Evolutionary conservation across 2,797 vertebrate species (phyloP).

Genomic region (Trematomus bernacchii): DNA sequence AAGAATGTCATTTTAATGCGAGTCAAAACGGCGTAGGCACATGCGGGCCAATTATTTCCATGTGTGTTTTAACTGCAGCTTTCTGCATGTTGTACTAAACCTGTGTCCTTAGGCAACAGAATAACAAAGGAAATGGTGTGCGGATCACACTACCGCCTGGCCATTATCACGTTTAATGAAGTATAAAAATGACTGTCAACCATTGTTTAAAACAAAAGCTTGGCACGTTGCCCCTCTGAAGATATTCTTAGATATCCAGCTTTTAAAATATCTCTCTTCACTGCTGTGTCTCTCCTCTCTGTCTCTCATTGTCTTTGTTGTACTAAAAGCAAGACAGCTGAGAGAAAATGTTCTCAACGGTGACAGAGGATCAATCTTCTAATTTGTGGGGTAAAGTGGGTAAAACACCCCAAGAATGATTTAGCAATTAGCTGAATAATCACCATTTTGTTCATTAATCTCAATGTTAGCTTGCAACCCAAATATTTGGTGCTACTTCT

Average conservation of each 20-base stretch:
- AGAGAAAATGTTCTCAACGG: not conserved
- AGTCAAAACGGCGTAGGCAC: conserved; percentile 4
- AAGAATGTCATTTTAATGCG: not conserved
- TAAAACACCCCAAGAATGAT: not conserved
- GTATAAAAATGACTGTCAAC: conserved; percentile 37
- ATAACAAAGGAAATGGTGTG: conserved; percentile 19
- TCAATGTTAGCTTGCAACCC: not conserved
- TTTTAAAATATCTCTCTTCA: conserved; percentile 57
- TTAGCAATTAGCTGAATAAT: conserved; percentile 3
- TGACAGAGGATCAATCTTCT: conserved; percentile 5
- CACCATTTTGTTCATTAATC: conserved; percentile 4
- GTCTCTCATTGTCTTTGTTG: conserved; percentile 23
- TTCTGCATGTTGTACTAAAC: conserved; percentile 8
- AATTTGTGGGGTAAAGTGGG: not conserved
- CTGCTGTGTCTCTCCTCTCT: conserved; percentile 18
- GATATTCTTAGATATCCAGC: conserved; percentile 72
- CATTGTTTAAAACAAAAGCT: conserved; percentile 45
- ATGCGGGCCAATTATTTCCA: not conserved
- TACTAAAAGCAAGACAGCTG: conserved; percentile 5
- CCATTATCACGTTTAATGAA: conserved; percentile 27
- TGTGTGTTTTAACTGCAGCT: not conserved
- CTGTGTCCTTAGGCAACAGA: conserved; percentile 3
- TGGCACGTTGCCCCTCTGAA: conserved; percentile 61
- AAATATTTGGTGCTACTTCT: conserved; percentile 20
- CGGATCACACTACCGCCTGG: conserved; percentile 21